Conservation (phyloP, 2,888 invertebrate genomes). For the Boloria euphrosyne region DNA sequence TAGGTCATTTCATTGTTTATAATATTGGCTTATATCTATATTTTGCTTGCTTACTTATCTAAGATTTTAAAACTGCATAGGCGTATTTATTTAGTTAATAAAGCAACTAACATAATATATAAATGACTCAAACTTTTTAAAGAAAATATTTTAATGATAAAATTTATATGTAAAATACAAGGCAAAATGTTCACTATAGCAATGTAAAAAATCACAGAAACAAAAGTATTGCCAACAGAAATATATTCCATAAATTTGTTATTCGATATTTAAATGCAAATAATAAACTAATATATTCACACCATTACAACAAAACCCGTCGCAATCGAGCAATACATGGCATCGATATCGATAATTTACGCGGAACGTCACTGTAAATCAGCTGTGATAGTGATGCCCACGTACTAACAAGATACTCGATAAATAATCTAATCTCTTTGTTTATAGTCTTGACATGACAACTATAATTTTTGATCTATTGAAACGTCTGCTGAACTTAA, state of each 20-base stretch:
- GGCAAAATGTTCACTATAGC: neutral
- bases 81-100: too few relatives aligned
- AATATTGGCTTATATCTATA: too few relatives aligned
- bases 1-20: too few relatives aligned
- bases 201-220: neutral
- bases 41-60: too few relatives aligned
- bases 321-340: conserved; percentile 46
- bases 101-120: too few relatives aligned
- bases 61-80: too few relatives aligned
- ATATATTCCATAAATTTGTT: conserved; percentile 20
- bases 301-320: conserved; percentile 51
- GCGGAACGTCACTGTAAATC: conserved; percentile 76
- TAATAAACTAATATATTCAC: conserved; percentile 48
- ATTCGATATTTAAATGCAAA: conserved; percentile 48
- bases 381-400: conserved; percentile 78
- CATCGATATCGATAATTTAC: conserved; percentile 75
- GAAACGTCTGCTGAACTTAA: too few relatives aligned
- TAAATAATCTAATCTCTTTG: conserved; percentile 65
- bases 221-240: neutral
- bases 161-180: too few relatives aligned
- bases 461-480: conserved; percentile 2
- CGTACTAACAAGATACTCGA: conserved; percentile 69
- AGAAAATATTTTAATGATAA: too few relatives aligned
- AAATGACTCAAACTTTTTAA: too few relatives aligned
- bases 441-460: conserved; percentile 37